Base-by-base conservation (phyloP, 2,797 vertebrate genomes). In the Channa striata region DNA sequence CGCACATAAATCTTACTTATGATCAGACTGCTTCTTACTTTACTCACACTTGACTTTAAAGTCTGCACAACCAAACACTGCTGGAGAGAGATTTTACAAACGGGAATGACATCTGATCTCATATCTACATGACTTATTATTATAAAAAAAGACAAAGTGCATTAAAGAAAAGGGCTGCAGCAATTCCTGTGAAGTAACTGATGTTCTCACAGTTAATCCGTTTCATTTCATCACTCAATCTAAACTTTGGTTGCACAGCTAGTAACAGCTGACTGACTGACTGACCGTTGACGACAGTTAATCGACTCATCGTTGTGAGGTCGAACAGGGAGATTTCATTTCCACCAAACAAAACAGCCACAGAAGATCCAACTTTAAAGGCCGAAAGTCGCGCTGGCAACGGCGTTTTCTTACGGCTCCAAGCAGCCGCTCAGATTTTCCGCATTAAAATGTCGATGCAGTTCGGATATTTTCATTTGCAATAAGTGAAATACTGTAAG, bases 351-450 rank as follows among this genome's bases (percentile, higher is more conserved):
- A 30, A 6, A 30, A 4, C 10, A 36, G 36, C 8, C 10, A 36
- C 34, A 36, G n/a, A n/a, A n/a, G n/a, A n/a, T n/a, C n/a, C n/a
- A 70, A 73, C 74, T 74, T 76, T 52, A 30, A 25, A 39, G 37
- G 34, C 65, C 37, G 8, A 71, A 56, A 72, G 64, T 58, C 20
- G 44, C 40, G 23, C 13, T 6, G 42, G 4, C 11, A 2, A n/a
- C n/a, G n/a, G n/a, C n/a, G n/a, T n/a, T n/a, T n/a, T n/a, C n/a
- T n/a, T n/a, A n/a, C n/a, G n/a, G n/a, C n/a, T n/a, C n/a, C n/a
- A n/a, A 58, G 12, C 30, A 23, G 13, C 13, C 1, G 6, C 13
- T 12, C 37, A 11, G n/a, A 34, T n/a, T 56, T 21, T 14, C 19
- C 42, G 13, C 54, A 23, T 33, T 1, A 57, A 58, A 58, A 12